Base-by-base conservation (phyloP, 2,113 vertebrate genomes). In the Turdus rufiventris region DNA sequence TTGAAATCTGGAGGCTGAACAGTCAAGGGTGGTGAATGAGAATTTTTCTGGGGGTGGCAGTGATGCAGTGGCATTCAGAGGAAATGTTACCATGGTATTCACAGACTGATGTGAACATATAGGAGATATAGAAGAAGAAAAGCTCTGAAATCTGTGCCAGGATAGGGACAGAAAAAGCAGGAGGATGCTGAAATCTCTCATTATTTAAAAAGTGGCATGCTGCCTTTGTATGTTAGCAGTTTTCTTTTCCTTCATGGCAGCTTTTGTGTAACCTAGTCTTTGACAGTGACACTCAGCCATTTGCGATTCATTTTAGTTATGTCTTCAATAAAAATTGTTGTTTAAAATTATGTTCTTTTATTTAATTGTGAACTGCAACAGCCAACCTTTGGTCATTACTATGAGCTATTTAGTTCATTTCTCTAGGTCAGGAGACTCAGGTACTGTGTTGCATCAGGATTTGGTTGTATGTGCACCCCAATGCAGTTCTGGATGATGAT, bases 21-120 rank as follows among this genome's bases (percentile, higher is more conserved):
- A 97, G 71, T 72, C 81, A 56, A 66, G 63, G 75, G 92, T 93
- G 75, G 77, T 95, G 91, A 97, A 93, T 95, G 95, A 95, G 94
- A 81, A 92, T 86, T 75, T 95, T 91, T 94, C 81, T 86, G 94
- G 85, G 92, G 93, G 91, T 84, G 92, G 88, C 65, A 75, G 53
- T 70, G 82, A 83, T 91, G 73, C 91, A 81, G 71, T 82, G 73
- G 60, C 89, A 80, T 93, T 93, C 83, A 88, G 66, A 90, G 74
- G 80, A 90, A 96, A 75, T 0, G 87, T 96, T 96, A 80, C 92
- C 92, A 94, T 95, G 93, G 92, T 56, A 85, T 85, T 93, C 23
- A 0, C 79, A 85, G 86, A 34, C 84, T 94, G 85, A 77, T 91
- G 74, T 91, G 85, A 87, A 85, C 45, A 72, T 93, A 89, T 71